These are phyloP conservation scores for Cherax destructor DNA, from an alignment of 1,140 invertebrate genomes.

Conservation along the genomic window DNA sequence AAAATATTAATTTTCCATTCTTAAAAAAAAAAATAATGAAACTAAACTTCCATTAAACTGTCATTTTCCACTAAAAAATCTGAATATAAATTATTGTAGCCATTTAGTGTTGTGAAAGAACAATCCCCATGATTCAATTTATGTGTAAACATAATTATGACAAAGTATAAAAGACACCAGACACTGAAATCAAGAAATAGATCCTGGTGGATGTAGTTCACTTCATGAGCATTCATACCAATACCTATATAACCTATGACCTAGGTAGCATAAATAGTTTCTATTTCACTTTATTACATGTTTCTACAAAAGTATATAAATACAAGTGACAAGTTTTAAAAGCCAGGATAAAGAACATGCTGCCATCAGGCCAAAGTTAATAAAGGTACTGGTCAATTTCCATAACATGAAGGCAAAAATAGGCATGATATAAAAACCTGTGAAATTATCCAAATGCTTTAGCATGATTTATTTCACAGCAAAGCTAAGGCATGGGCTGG, in stretches of 20 bases:
- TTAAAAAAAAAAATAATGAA: too few relatives aligned
- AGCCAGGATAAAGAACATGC: background rate
- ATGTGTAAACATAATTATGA: too few relatives aligned
- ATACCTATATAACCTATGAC: background rate
- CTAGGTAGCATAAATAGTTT: background rate
- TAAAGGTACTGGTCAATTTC: background rate
- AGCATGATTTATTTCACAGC: conserved; percentile 5
- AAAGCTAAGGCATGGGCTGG: conserved; percentile 30
- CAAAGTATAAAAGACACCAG: too few relatives aligned
- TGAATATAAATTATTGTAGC: too few relatives aligned
- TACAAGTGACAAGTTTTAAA: background rate
- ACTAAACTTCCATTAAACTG: too few relatives aligned
- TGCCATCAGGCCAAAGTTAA: background rate
- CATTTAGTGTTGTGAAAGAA: too few relatives aligned
- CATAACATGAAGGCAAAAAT: background rate
- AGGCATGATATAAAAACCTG: conserved; percentile 7
- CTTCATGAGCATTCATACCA: background rate
- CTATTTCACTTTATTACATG: background rate
- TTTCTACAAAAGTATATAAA: background rate
- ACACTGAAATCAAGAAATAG: background rate
- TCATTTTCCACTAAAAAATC: too few relatives aligned
- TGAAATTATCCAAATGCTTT: background rate
- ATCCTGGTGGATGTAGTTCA: background rate
- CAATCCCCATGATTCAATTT: too few relatives aligned
- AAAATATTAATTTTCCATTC: too few relatives aligned